These are phyloP conservation scores for Tipula lateralis DNA, from an alignment of 2,888 invertebrate genomes.

Conservation along the genomic window DNA sequence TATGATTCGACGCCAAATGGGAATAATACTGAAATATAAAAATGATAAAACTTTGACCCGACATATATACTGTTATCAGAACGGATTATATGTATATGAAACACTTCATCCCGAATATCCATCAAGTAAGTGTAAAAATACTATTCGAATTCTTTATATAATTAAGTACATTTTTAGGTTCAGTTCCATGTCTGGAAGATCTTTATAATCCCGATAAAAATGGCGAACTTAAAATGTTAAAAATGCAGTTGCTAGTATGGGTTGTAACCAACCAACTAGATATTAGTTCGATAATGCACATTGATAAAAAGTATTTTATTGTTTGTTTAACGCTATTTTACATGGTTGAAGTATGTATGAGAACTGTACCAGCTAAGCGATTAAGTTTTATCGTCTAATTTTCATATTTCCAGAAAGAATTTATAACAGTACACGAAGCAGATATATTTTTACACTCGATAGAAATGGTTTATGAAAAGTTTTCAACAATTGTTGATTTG, in stretches of 20 bases:
- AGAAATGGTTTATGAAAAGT: not conserved
- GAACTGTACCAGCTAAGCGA: not conserved
- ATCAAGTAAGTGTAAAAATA: not conserved
- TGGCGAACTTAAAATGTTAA: not conserved
- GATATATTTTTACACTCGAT: not conserved
- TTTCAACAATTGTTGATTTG: not conserved
- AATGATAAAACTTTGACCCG: not conserved
- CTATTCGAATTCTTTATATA: not conserved
- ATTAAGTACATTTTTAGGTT: not conserved
- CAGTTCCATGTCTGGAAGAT: not conserved
- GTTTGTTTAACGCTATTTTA: not conserved
- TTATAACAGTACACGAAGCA: not conserved
- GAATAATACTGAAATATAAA: not conserved
- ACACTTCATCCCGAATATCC: not conserved
- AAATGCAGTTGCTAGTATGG: not conserved
- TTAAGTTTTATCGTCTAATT: not conserved
- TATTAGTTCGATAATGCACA: not conserved
- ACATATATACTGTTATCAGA: not conserved
- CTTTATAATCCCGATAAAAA: not conserved
- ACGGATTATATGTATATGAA: not conserved
- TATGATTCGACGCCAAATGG: not conserved
- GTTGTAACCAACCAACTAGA: not conserved
- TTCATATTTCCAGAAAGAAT: not conserved
- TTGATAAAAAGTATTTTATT: not conserved
- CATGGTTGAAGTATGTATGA: not conserved